A percentile compares a stretch with the other conserved stretches of the same genome.
Evolutionary conservation across 2,113 vertebrate genomes (phyloP).

Genomic region (Oceanodroma tethys): DNA sequence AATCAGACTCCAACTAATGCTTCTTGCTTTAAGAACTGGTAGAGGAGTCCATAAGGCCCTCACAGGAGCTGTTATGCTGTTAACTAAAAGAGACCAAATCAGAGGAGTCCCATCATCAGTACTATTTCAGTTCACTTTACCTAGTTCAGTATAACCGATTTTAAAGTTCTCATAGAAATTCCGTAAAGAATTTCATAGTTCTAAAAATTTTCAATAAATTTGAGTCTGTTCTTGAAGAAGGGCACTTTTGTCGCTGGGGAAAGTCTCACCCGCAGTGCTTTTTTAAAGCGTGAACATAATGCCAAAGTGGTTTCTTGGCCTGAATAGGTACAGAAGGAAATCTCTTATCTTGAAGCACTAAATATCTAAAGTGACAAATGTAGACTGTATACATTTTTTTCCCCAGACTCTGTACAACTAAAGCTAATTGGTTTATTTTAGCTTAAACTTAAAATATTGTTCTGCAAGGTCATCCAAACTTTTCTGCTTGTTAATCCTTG

Average conservation of each 20-base stretch:
- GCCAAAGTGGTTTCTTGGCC: background rate
- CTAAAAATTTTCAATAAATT: background rate
- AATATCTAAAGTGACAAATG: background rate
- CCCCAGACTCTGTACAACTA: background rate
- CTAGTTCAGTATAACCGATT: background rate
- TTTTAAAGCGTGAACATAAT: background rate
- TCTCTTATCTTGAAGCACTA: background rate
- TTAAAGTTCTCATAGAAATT: background rate
- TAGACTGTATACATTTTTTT: background rate
- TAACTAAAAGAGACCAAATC: background rate
- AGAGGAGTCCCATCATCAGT: background rate
- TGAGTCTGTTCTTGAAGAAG: background rate
- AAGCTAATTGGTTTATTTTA: background rate
- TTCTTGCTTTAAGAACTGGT: background rate
- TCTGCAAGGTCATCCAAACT: background rate
- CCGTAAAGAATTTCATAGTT: accelerated
- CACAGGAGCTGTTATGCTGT: background rate
- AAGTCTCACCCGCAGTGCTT: background rate
- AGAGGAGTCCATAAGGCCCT: background rate
- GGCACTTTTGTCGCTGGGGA: background rate
- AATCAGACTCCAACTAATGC: background rate
- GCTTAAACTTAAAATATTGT: background rate
- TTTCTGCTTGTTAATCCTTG: background rate
- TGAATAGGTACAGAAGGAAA: background rate
- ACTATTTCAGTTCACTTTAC: background rate